Evolutionary conservation across 2,797 vertebrate genomes (phyloP).

Genomic region (Falco berigora): DNA sequence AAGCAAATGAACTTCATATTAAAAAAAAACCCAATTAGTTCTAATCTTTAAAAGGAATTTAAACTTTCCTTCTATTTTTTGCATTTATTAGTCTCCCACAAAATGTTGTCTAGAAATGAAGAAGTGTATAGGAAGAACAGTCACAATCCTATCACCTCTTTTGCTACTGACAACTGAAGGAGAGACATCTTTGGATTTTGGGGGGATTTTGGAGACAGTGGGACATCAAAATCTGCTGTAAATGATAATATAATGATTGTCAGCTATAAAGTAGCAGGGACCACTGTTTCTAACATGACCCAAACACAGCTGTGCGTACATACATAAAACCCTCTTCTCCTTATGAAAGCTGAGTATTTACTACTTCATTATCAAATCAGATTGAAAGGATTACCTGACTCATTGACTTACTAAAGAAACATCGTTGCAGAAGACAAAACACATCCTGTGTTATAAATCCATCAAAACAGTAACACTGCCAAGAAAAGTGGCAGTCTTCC

Average conservation of each 20-base stretch:
- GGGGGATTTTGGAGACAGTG: background rate
- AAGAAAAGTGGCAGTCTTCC: conserved; percentile 12
- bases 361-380: background rate
- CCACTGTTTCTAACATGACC: background rate
- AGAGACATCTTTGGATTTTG: background rate
- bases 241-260: background rate
- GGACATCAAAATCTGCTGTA: background rate
- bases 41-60: background rate
- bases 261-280: background rate
- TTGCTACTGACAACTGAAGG: background rate
- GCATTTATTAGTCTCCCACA: background rate
- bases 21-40: background rate
- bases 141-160: background rate
- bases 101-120: background rate
- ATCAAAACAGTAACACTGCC: background rate
- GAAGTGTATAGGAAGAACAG: background rate
- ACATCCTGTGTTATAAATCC: background rate
- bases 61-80: background rate
- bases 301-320: background rate
- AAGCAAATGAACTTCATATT: background rate
- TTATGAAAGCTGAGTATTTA: background rate
- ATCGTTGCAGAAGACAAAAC: background rate
- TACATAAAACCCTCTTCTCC: background rate
- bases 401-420: background rate
- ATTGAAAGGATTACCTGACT: background rate